Evolutionary conservation across 2,888 invertebrate genomes (phyloP), one percentile per base, ranked within the genome.

Genomic region (Callinectes sapidus): DNA sequence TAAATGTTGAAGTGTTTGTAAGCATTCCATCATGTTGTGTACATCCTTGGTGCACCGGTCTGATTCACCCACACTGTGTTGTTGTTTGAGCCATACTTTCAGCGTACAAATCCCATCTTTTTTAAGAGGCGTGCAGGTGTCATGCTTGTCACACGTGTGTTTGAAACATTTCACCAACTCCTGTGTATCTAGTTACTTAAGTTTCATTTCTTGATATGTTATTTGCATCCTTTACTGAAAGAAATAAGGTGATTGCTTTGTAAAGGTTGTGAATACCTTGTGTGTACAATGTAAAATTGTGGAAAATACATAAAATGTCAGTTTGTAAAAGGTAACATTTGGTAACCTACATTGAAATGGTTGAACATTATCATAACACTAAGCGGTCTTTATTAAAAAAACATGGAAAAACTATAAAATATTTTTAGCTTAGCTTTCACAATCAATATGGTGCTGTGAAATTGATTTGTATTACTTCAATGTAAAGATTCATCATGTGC

Each of bases 281-380:
- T 81, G 81, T 81, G 81, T 81, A 81, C 81, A 81, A 81, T 81
- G 81, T 81, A 32, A 81, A 81, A 81, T 35, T 81, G 35, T 81
- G 81, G 35, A 81, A 81, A 81, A 81, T 81, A 81, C 35, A 81
- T 81, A 81, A 35, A 35, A 32, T 14, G 35, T 81, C 81, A 81
- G 16, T 81, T 81, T 81, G 81, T 81, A 81, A 81, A 81, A 28
- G 35, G 13, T 77, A 77, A 81, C 13, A 35, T 81, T 81, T 81
- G 35, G 16, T 81, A 81, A 35, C 81, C 81, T 81, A n/a, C 71
- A n/a, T n/a, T 77, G 0, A n/a, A 28, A 77, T 32, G n/a, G 13
- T 0, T 71, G n/a, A n/a, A 77, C 28, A 32, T 77, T 77, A 3
- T 23, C 61, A 18, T 23, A 61, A 23, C 61, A 61, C 23, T 18